Evolutionary conservation across 2,797 vertebrate species (phyloP), one percentile per base, ranked within the genome.

Genomic region (Karalla daura): DNA sequence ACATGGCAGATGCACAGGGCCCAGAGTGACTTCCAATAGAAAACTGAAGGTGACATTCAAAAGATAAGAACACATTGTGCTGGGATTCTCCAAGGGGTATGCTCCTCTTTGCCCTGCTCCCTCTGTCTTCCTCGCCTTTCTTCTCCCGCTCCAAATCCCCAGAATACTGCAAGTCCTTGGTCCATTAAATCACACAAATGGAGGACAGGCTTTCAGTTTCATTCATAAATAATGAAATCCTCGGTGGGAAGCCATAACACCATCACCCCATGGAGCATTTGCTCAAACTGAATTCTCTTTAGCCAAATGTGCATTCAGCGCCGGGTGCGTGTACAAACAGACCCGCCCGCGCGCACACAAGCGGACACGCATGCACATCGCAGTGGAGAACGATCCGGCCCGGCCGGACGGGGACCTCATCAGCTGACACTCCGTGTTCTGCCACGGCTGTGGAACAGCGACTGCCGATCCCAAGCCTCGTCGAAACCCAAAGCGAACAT

Each of bases 41-140:
- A 77, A 71, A 78, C 43, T 77, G 69, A 90, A 88, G 88, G 91
- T 92, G 89, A 92, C 90, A 86, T 87, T 91, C 70, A 88, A 80
- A 70, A 80, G 81, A 85, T 88, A 86, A 87, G 69, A 80, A 72
- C 56, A 64, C 64, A 83, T 81, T 85, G 81, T 84, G 30, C 53
- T 65, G 44, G 59, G 49, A 86, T 77, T 80, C 84, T 76, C 80
- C 15, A 37, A 83, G 80, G 83, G 65, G 27, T 37, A 35, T 3
- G 24, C 69, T 78, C 76, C 51, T 82, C 76, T 78, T 71, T 80
- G 80, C 63, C 67, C 50, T 25, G 10, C 62, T 75, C 69, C 17
- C 64, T 80, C 56, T 28, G 37, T 72, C 84, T 73, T 63, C 47
- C 32, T 74, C 23, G 32, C 67, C 36, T 87, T 87, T 85, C 63